Conservation (phyloP, 2,113 vertebrate species). For the Gavialis gangeticus region DNA sequence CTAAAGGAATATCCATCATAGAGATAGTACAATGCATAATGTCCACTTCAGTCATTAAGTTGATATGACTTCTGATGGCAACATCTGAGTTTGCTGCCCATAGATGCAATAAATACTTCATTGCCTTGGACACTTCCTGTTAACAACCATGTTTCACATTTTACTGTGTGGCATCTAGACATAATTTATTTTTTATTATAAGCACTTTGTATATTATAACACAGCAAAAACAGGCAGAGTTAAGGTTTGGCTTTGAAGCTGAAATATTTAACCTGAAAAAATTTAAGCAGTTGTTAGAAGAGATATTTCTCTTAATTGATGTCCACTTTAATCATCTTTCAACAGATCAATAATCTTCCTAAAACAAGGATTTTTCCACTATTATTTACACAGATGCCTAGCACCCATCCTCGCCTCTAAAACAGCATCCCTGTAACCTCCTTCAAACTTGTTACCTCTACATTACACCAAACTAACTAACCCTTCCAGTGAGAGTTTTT, state of each 20-base stretch:
- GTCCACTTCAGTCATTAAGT: constrained; percentile 49
- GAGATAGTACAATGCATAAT: constrained; percentile 4
- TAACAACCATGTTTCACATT: not conserved
- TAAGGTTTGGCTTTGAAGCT: not conserved
- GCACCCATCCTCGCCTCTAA: not conserved
- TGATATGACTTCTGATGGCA: constrained; percentile 5
- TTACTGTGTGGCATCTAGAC: not conserved
- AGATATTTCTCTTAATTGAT: not conserved
- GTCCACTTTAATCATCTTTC: not conserved
- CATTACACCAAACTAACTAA: not conserved
- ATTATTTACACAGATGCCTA: not conserved
- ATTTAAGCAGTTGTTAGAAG: not conserved
- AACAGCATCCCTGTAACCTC: not conserved
- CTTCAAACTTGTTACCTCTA: not conserved
- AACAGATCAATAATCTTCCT: not conserved
- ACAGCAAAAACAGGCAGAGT: not conserved
- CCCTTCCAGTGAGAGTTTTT: not conserved
- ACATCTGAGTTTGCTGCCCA: not conserved
- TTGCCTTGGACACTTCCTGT: not conserved
- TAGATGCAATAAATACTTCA: not conserved
- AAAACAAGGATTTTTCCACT: not conserved
- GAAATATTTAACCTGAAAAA: not conserved
- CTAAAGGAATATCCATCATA: constrained; percentile 21
- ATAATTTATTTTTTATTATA: not conserved
- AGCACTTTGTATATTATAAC: not conserved